Percentiles rank a stretch among this genome's conserved stretches.
Conservation (phyloP, 2,888 invertebrate species). For the Mythimna impura region DNA sequence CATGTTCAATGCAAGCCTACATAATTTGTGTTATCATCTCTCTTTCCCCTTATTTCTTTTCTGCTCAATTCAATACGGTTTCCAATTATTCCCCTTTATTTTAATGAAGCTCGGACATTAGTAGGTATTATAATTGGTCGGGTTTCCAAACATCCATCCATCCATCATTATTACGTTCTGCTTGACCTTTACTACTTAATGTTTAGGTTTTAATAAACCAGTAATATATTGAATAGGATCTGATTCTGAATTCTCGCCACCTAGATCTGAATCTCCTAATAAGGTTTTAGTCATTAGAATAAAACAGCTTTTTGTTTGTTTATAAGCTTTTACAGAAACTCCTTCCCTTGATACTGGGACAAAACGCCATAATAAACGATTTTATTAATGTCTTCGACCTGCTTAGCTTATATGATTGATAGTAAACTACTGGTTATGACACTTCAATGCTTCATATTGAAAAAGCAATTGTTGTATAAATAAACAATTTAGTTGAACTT, state of each 20-base stretch:
- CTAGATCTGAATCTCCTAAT: constrained; percentile 31
- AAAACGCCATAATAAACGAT: constrained; percentile 28
- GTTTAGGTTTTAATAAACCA: background rate
- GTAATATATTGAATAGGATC: constrained; percentile 18
- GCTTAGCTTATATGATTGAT: constrained; percentile 55
- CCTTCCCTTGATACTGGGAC: background rate
- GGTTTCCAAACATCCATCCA: background rate
- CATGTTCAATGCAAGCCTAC: background rate
- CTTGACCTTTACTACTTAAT: background rate
- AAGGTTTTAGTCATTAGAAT: constrained; percentile 25
- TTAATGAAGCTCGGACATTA: too few species aligned
- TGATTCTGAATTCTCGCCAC: constrained; percentile 12
- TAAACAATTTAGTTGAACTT: constrained; percentile 20
- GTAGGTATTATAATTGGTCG: constrained; percentile 5
- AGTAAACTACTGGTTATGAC: constrained; percentile 52
- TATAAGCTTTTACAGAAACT: constrained; percentile 47
- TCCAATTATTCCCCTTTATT: background rate
- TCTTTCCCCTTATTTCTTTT: background rate
- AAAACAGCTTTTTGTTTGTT: constrained; percentile 18
- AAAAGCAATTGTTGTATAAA: constrained; percentile 28
- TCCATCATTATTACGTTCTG: background rate
- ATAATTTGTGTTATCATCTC: background rate
- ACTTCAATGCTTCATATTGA: constrained; percentile 28
- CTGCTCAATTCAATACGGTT: background rate
- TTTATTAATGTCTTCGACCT: constrained; percentile 53